Conservation (phyloP, 1,140 invertebrate species). For the Oryctes rhinoceros region DNA sequence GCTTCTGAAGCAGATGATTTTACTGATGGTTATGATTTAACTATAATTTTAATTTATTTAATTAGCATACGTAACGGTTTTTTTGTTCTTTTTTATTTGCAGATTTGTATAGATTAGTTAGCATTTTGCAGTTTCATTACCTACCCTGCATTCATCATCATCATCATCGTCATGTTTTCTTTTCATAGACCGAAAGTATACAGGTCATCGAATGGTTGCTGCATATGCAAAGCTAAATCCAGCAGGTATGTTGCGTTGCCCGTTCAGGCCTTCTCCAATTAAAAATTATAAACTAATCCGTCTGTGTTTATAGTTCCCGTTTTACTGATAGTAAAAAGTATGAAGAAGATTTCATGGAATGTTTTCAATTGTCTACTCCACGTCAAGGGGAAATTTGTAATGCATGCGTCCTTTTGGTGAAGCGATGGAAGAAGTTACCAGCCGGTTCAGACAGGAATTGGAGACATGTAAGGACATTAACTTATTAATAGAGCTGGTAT, state of each 20-base stretch:
- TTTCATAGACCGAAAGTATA: constrained; percentile 92
- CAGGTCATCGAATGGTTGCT: constrained; percentile 83
- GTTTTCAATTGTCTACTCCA: constrained; percentile 80
- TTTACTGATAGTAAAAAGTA: constrained; percentile 90
- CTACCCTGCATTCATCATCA: constrained; percentile 21
- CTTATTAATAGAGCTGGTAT: neutral
- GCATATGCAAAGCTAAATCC: constrained; percentile 89
- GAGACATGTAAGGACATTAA: constrained; percentile 83
- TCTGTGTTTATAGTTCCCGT: constrained; percentile 71
- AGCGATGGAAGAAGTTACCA: constrained; percentile 86
- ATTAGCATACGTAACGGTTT: neutral
- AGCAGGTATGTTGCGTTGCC: constrained; percentile 66
- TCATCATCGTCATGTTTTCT: constrained; percentile 75
- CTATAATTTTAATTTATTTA: neutral
- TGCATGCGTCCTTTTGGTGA: constrained; percentile 86
- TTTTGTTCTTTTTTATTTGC: constrained; percentile 30
- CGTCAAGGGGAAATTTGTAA: constrained; percentile 88
- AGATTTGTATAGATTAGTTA: constrained; percentile 42
- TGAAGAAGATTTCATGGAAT: constrained; percentile 84
- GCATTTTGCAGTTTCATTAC: constrained; percentile 23
- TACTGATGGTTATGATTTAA: neutral
- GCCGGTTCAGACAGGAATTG: constrained; percentile 80
- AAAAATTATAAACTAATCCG: neutral
- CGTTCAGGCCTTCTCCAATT: neutral
- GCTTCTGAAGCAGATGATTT: too few species aligned